Percentiles rank a stretch among this genome's conserved stretches.
Conservation (phyloP, 1,140 invertebrate species). For the Cydia pomonella region DNA sequence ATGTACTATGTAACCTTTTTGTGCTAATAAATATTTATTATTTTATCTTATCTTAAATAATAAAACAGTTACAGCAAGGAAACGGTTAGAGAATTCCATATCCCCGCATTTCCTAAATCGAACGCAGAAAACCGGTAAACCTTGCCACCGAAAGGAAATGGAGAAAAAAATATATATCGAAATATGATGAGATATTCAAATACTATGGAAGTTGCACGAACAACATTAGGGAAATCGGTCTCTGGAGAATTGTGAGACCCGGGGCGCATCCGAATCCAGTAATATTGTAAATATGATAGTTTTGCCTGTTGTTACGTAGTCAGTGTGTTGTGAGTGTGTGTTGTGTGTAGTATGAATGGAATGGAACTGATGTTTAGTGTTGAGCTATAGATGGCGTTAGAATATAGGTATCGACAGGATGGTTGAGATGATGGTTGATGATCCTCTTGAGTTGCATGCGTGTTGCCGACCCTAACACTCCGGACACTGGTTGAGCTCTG, state of each 20-base stretch:
- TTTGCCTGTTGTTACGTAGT: background rate
- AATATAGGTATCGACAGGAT: too few species aligned
- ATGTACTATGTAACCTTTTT: too few species aligned
- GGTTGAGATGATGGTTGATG: too few species aligned
- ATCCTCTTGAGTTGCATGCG: too few species aligned
- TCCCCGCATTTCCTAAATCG: background rate
- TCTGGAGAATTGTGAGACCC: background rate
- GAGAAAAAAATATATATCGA: constrained; percentile 21
- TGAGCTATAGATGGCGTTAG: background rate
- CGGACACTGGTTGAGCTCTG: too few species aligned
- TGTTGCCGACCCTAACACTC: too few species aligned
- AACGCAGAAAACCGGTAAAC: constrained; percentile 2
- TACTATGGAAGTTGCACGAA: constrained; percentile 27
- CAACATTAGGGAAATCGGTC: constrained; percentile 30
- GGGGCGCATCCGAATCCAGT: constrained; percentile 6
- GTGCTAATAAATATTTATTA: too few species aligned
- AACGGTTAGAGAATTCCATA: background rate
- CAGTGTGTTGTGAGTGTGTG: background rate
- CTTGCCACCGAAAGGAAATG: constrained; percentile 10
- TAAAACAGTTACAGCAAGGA: background rate
- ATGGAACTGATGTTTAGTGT: background rate
- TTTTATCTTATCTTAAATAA: too few species aligned
- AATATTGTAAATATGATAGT: background rate
- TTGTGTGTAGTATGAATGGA: too few species aligned
- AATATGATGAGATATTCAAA: constrained; percentile 33